A percentile compares a stretch with the other conserved stretches of the same genome.
These are phyloP conservation scores for Podarcis cretensis DNA, from an alignment of 2,113 vertebrate species.

Conservation along the genomic window DNA sequence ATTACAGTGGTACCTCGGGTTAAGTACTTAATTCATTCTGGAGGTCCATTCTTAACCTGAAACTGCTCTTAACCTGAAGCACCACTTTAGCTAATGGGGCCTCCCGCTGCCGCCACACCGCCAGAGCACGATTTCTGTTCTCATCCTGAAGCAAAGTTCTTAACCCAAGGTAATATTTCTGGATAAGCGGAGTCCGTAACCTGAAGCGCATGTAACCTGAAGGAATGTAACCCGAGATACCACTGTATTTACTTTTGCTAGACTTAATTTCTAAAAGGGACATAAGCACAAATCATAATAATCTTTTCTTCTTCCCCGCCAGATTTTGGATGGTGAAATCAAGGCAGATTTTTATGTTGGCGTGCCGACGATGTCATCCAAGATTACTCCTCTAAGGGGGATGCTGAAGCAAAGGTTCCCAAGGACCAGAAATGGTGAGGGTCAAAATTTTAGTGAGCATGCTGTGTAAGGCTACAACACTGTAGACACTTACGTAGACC, in stretches of 20 bases:
- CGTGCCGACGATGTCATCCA: slow-evolving; percentile 85
- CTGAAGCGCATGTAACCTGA: too few species aligned
- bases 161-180: too few species aligned
- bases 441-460: background rate
- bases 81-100: too few species aligned
- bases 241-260: background rate
- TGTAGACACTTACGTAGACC: background rate
- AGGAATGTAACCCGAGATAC: too few species aligned
- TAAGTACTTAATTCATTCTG: too few species aligned
- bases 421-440: slow-evolving; percentile 80
- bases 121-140: too few species aligned
- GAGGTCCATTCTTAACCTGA: too few species aligned
- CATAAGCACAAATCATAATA: background rate
- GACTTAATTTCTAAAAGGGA: background rate
- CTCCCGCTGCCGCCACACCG: too few species aligned
- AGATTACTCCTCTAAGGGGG: slow-evolving; percentile 83
- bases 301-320: background rate
- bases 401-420: slow-evolving; percentile 90
- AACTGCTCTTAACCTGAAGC: too few species aligned
- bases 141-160: too few species aligned
- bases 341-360: slow-evolving; percentile 88
- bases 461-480: too few species aligned
- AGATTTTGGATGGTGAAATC: slow-evolving; percentile 91
- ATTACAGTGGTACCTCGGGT: background rate
- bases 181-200: too few species aligned